phyloP scores from a whole-genome alignment of 2,113 vertebrate genomes.

The Pangasianodon gigas region DNA sequence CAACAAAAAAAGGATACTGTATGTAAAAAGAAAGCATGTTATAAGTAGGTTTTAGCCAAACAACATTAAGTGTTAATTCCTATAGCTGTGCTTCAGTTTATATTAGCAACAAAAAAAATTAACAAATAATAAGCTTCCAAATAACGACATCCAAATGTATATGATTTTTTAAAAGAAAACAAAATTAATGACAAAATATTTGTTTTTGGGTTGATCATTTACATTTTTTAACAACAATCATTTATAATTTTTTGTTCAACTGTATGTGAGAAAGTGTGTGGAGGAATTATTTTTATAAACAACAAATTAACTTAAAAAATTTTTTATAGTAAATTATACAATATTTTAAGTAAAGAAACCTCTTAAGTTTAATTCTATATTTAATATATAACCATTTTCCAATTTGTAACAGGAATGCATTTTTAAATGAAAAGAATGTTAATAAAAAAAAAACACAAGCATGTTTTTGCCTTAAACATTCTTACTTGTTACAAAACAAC shows the following conservation, averaged over 20 bases:
- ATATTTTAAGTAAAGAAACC: background rate
- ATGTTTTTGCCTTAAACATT: background rate
- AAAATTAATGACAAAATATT: background rate
- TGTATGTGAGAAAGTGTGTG: background rate
- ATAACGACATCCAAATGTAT: background rate
- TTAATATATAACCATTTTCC: background rate
- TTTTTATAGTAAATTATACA: background rate
- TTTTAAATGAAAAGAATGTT: background rate
- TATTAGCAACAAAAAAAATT: too few relatives aligned
- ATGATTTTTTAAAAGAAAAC: too few relatives aligned
- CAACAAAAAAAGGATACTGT: too few relatives aligned
- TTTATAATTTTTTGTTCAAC: background rate
- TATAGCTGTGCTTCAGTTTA: too few relatives aligned
- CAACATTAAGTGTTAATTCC: too few relatives aligned
- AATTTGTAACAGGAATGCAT: background rate
- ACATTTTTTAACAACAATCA: background rate
- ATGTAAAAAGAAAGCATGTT: too few relatives aligned
- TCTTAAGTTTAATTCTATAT: background rate
- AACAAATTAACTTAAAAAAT: background rate
- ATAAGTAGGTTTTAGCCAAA: too few relatives aligned
- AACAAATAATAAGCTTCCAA: too few relatives aligned
- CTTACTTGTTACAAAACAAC: background rate
- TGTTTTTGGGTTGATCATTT: background rate
- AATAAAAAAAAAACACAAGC: background rate
- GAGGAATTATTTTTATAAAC: background rate